Evolutionary conservation across 2,797 vertebrate genomes (phyloP).

Genomic region (Clamator glandarius): DNA sequence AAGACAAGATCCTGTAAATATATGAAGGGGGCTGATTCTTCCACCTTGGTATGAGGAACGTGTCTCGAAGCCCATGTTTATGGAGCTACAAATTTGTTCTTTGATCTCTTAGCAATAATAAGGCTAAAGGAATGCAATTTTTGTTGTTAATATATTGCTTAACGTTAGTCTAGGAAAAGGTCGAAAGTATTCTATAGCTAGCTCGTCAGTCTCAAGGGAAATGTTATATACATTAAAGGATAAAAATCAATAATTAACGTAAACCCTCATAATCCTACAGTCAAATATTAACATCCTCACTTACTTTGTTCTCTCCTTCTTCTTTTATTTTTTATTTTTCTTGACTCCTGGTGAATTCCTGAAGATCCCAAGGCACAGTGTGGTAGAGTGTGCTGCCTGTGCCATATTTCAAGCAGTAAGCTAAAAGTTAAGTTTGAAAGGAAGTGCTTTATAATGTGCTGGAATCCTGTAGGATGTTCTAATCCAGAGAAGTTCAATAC

Average conservation of each 20-base stretch:
- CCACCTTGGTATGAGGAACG: neutral
- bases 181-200: neutral
- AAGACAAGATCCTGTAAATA: neutral
- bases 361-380: neutral
- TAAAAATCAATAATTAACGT: constrained; percentile 41
- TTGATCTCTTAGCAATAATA: constrained; percentile 43
- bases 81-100: constrained; percentile 37
- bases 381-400: neutral
- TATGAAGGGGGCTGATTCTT: neutral
- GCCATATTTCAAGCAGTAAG: neutral
- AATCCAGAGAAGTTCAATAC: neutral
- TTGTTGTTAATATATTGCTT: constrained; percentile 46
- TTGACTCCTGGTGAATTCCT: neutral
- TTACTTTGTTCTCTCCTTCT: neutral
- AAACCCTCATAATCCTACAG: neutral
- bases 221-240: constrained; percentile 5
- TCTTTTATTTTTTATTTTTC: neutral
- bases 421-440: neutral
- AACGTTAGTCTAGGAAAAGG: neutral
- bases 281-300: neutral
- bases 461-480: neutral
- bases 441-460: neutral
- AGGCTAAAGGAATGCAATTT: constrained; percentile 35
- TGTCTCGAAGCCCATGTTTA: neutral
- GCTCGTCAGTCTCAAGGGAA: neutral